Conservation (phyloP, 2,797 vertebrate genomes). For the Telmatherina bonti region DNA sequence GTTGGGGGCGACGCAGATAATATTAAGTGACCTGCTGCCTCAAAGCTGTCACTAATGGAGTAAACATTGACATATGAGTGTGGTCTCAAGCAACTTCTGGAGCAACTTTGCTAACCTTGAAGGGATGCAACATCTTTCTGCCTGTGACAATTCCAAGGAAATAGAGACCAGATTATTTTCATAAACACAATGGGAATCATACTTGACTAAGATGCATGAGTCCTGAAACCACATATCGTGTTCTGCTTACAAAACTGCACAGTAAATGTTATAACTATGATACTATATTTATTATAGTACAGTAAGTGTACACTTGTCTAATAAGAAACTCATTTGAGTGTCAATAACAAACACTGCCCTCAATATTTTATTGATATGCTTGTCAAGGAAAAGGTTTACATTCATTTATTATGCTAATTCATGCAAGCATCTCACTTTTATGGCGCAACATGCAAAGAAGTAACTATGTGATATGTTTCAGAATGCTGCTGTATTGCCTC, state of each 20-base stretch:
- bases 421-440: slow-evolving; percentile 69
- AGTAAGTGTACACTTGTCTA: slow-evolving; percentile 73
- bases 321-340: slow-evolving; percentile 68
- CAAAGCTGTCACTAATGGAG: slow-evolving; percentile 82
- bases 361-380: slow-evolving; percentile 76
- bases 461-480: slow-evolving; percentile 78
- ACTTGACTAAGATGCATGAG: slow-evolving; percentile 71
- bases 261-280: slow-evolving; percentile 61
- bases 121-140: slow-evolving; percentile 70
- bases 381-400: slow-evolving; percentile 75
- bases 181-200: slow-evolving; percentile 70
- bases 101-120: slow-evolving; percentile 75
- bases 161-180: slow-evolving; percentile 73
- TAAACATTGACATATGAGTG: slow-evolving; percentile 83
- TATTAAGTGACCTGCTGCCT: slow-evolving; percentile 80
- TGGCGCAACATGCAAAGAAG: slow-evolving; percentile 75
- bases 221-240: slow-evolving; percentile 38
- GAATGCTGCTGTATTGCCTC: slow-evolving; percentile 74
- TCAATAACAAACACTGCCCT: slow-evolving; percentile 60
- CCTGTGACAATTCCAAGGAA: slow-evolving; percentile 72
- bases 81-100: slow-evolving; percentile 74
- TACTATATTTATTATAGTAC: slow-evolving; percentile 63
- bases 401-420: slow-evolving; percentile 79
- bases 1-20: slow-evolving; percentile 70
- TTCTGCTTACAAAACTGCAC: slow-evolving; percentile 41